Evolutionary conservation across 1,140 invertebrate species (phyloP).

Genomic region (Ylistrum balloti): DNA sequence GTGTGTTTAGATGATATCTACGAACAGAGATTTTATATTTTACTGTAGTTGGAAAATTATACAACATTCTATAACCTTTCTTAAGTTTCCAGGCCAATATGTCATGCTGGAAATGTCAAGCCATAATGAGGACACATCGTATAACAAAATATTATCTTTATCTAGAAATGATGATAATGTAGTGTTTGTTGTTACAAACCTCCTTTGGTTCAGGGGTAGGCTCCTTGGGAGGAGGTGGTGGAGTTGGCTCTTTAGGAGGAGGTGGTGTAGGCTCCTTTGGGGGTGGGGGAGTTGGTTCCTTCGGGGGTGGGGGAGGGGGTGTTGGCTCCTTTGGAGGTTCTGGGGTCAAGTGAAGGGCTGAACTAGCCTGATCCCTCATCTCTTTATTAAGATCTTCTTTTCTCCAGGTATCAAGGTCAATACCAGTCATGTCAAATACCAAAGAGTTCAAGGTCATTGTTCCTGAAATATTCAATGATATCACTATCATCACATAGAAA

Average conservation of each 20-base stretch:
- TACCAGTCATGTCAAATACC: conserved; percentile 79
- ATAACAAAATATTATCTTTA: too few species aligned
- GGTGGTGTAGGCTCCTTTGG: conserved; percentile 51
- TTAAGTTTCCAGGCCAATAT: too few species aligned
- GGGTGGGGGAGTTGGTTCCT: conserved; percentile 53
- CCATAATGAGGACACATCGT: too few species aligned
- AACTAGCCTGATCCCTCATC: conserved; percentile 70
- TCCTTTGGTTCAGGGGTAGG: conserved; percentile 53
- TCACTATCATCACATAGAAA: too few species aligned
- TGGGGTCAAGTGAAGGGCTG: conserved; percentile 73
- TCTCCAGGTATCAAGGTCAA: conserved; percentile 74
- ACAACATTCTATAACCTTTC: too few species aligned
- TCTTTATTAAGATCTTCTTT: conserved; percentile 79
- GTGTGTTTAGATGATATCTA: too few species aligned
- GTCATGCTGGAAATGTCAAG: too few species aligned
- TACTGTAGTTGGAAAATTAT: too few species aligned
- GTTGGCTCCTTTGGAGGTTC: conserved; percentile 62
- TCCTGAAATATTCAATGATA: conserved; percentile 64
- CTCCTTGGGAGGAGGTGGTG: conserved; percentile 51
- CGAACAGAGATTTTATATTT: too few species aligned
- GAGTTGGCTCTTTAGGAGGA: conserved; percentile 48
- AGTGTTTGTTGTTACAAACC: neutral
- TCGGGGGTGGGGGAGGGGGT: conserved; percentile 54
- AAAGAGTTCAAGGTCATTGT: conserved; percentile 76
- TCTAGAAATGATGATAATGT: too few species aligned